Conservation (phyloP, 2,888 invertebrate species). For the Atherix ibis region DNA sequence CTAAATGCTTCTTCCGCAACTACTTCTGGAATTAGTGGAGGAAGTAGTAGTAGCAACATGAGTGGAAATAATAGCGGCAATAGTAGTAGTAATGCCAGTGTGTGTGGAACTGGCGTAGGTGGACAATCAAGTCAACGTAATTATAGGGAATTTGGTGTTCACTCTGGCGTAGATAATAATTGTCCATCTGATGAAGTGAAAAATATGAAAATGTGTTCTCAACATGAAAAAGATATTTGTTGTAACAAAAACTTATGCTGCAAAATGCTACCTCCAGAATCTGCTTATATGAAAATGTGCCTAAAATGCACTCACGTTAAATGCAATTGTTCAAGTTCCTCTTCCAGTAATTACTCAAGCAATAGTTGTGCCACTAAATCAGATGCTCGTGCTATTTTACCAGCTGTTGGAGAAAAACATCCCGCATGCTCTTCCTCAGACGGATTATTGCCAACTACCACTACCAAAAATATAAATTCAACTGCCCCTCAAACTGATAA, state of each 20-base stretch:
- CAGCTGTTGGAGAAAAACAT: too few relatives aligned
- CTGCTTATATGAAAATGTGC: slow-evolving; percentile 1
- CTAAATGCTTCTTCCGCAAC: neutral
- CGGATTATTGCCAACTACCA: too few relatives aligned
- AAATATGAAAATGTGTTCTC: slow-evolving; percentile 1
- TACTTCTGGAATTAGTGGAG: too few relatives aligned
- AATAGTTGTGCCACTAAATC: neutral
- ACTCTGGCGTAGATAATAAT: too few relatives aligned
- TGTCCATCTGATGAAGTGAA: too few relatives aligned
- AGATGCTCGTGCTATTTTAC: too few relatives aligned
- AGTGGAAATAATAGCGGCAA: neutral
- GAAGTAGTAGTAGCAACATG: neutral
- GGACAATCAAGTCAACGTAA: neutral
- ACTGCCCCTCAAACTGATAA: too few relatives aligned
- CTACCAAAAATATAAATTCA: too few relatives aligned
- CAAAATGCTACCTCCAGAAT: slow-evolving; percentile 4
- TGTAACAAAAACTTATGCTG: slow-evolving; percentile 10
- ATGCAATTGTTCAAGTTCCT: neutral
- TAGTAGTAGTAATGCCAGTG: neutral
- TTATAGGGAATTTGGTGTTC: too few relatives aligned
- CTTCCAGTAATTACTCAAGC: neutral
- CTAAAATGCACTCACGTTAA: neutral
- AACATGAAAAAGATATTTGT: slow-evolving; percentile 9
- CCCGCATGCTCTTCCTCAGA: too few relatives aligned
- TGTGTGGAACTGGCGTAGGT: neutral